Evolutionary conservation across 2,113 vertebrate genomes (phyloP).

Genomic region (Redunca redunca): DNA sequence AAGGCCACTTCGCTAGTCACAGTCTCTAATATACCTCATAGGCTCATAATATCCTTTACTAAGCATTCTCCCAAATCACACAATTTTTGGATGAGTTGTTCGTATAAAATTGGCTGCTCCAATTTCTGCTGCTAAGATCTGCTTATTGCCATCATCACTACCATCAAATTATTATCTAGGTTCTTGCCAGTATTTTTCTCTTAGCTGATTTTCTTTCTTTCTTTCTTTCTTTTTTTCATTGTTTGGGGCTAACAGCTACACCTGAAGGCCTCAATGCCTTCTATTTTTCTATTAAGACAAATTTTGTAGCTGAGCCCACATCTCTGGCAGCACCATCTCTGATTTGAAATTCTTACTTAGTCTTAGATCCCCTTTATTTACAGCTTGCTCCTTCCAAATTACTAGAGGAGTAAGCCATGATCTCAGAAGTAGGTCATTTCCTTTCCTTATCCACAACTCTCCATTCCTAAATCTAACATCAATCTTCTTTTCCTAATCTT

Average conservation of each 20-base stretch:
- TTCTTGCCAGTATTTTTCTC: not conserved
- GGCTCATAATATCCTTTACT: not conserved
- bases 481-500: not conserved
- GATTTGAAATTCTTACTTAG: not conserved
- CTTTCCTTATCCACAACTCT: not conserved
- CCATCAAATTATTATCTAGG: not conserved
- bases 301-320: not conserved
- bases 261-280: not conserved
- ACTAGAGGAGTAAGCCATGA: not conserved
- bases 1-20: not conserved
- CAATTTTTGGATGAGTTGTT: not conserved
- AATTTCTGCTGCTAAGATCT: not conserved
- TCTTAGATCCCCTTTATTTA: not conserved
- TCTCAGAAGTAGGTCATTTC: not conserved
- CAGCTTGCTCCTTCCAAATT: not conserved
- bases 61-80: not conserved
- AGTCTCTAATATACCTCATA: not conserved
- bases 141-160: not conserved
- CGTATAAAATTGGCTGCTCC: not conserved
- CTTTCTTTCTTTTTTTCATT: not conserved
- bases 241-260: not conserved
- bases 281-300: not conserved
- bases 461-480: not conserved
- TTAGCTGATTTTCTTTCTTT: not conserved
- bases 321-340: not conserved